phyloP scores from a whole-genome alignment of 1,140 invertebrate species.

The Caerostris extrusa region DNA sequence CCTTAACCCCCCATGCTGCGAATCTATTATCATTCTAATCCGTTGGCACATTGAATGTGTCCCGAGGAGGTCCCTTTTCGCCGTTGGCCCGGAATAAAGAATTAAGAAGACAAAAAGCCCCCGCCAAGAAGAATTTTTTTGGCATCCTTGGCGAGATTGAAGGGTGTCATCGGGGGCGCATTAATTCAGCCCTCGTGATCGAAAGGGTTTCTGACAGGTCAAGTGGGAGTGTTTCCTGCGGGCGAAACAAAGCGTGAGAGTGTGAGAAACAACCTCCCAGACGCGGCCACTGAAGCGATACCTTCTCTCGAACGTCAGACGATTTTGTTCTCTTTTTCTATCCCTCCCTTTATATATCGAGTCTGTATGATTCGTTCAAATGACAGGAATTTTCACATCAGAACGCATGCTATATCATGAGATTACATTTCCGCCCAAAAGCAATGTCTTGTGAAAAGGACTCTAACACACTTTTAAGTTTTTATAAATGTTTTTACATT shows the following conservation, averaged over 20 bases:
- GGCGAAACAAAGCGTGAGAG: background rate
- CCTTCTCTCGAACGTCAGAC: no score
- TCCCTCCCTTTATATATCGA: no score
- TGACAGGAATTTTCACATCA: no score
- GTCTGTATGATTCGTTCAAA: no score
- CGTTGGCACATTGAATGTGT: slow-evolving; percentile 23
- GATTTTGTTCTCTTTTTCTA: no score
- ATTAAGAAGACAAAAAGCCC: slow-evolving; percentile 38
- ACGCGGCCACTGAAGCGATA: background rate
- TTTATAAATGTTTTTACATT: no score
- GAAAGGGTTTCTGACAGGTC: slow-evolving; percentile 43
- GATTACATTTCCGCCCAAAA: no score
- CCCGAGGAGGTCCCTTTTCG: slow-evolving; percentile 46
- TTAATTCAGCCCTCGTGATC: slow-evolving; percentile 43
- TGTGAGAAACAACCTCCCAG: background rate
- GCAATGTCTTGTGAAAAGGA: no score
- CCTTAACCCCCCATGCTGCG: background rate
- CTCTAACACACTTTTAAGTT: no score
- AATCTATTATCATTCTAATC: slow-evolving; percentile 65
- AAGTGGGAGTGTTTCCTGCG: slow-evolving; percentile 34
- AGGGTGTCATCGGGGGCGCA: slow-evolving; percentile 14
- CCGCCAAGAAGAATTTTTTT: background rate
- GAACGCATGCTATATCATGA: no score
- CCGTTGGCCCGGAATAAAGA: slow-evolving; percentile 29
- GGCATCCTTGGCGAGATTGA: background rate